Percentiles rank a stretch among this genome's conserved stretches.
Conservation (phyloP, 2,797 vertebrate genomes). For the Coregonus sp. region DNA sequence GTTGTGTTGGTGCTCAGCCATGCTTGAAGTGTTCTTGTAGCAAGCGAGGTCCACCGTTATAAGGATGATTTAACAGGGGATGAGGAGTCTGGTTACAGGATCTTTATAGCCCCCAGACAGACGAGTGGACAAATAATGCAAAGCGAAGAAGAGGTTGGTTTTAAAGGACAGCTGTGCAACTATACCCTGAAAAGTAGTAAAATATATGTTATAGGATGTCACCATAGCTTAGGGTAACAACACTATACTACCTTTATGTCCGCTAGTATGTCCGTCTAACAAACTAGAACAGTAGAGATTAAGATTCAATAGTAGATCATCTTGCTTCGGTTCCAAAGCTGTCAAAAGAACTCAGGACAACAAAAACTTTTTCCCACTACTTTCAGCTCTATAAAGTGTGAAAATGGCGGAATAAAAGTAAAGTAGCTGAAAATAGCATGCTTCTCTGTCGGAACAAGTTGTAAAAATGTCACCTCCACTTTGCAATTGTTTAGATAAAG, state of each 20-base stretch:
- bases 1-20: slow-evolving; percentile 49
- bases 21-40: slow-evolving; percentile 54
- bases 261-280: neutral
- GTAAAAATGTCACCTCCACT: slow-evolving; percentile 55
- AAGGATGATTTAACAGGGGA: slow-evolving; percentile 60
- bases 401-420: slow-evolving; percentile 7
- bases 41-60: slow-evolving; percentile 31
- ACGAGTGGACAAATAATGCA: slow-evolving; percentile 32
- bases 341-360: slow-evolving; percentile 3
- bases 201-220: slow-evolving; percentile 52
- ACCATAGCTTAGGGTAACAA: slow-evolving; percentile 21
- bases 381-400: slow-evolving; percentile 3
- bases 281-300: neutral
- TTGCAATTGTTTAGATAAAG: slow-evolving; percentile 42
- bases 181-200: slow-evolving; percentile 21
- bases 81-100: slow-evolving; percentile 58
- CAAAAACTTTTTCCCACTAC: neutral
- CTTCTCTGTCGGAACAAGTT: slow-evolving; percentile 38
- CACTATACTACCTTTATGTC: neutral
- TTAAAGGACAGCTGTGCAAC: slow-evolving; percentile 64
- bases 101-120: slow-evolving; percentile 53
- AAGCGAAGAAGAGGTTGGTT: slow-evolving; percentile 49
- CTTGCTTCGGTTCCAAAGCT: neutral
- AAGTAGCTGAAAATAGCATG: slow-evolving; percentile 29
- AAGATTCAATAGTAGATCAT: neutral